phyloP scores from a whole-genome alignment of 2,113 vertebrate genomes.

The Gallinago undulata region DNA sequence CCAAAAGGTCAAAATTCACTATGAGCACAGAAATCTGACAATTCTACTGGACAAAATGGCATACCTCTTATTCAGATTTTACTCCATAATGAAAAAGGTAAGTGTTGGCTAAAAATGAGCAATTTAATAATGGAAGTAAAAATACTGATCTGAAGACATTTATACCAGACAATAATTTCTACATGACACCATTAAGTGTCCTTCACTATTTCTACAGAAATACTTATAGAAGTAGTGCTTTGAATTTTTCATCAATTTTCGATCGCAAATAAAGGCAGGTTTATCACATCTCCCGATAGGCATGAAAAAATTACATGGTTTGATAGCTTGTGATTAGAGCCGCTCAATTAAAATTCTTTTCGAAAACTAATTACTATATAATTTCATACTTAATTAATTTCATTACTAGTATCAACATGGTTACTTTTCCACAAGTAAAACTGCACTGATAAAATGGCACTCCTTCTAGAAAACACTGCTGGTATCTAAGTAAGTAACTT shows the following conservation, averaged over 20 bases:
- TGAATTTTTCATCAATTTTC: neutral
- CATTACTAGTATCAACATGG: neutral
- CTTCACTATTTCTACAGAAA: neutral
- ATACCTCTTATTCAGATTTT: neutral
- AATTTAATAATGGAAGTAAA: neutral
- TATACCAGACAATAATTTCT: neutral
- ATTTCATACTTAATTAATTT: neutral
- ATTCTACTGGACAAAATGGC: neutral
- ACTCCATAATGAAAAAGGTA: neutral
- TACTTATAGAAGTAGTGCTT: neutral
- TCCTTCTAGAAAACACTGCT: neutral
- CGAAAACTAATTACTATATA: neutral
- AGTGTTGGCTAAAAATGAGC: neutral
- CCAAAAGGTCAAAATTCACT: neutral
- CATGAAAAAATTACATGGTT: neutral
- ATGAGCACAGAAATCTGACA: neutral
- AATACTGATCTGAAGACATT: neutral
- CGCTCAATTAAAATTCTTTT: neutral
- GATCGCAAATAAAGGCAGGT: neutral
- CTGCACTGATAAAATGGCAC: neutral
- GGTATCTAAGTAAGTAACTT: neutral
- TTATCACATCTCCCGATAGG: neutral
- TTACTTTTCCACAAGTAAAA: neutral
- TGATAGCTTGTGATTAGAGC: neutral
- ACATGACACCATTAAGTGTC: neutral